phyloP scores from a whole-genome alignment of 2,113 vertebrate species.

The Urocitellus parryii region DNA sequence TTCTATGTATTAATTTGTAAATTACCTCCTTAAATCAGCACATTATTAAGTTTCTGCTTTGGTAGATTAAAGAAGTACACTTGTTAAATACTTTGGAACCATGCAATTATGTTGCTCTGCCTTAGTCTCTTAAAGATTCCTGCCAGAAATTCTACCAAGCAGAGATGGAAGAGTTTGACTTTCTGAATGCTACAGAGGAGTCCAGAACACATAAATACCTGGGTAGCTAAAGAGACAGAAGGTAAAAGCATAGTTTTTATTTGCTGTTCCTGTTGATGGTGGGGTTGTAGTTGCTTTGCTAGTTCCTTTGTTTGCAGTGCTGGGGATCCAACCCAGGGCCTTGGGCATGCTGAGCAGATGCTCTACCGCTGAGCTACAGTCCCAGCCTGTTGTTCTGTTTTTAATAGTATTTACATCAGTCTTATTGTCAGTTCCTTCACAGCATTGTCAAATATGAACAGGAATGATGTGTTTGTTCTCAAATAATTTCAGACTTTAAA shows the following conservation, averaged over 20 bases:
- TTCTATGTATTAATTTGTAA: not conserved
- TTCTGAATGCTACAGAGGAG: slow-evolving; percentile 85
- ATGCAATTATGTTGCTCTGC: not conserved
- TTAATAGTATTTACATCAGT: not conserved
- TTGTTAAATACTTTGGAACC: not conserved
- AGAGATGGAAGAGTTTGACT: slow-evolving; percentile 90
- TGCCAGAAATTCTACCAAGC: slow-evolving; percentile 91
- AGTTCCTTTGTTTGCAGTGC: not conserved
- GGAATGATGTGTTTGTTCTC: not conserved
- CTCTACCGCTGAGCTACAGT: not conserved
- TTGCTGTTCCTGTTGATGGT: not conserved
- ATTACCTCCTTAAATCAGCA: not conserved
- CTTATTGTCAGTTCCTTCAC: not conserved
- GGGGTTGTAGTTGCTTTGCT: not conserved
- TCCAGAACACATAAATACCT: slow-evolving; percentile 93
- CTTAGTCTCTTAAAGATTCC: slow-evolving; percentile 90
- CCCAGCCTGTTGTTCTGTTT: not conserved
- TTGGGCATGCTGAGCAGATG: not conserved
- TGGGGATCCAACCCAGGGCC: not conserved
- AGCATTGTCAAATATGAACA: not conserved
- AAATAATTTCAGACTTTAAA: not conserved
- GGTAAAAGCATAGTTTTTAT: slow-evolving; percentile 83
- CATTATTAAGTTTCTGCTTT: not conserved
- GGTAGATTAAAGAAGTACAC: accelerated
- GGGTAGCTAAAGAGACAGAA: slow-evolving; percentile 93